Evolutionary conservation across 2,797 vertebrate species (phyloP).

Genomic region (Bradypodion ventrale): DNA sequence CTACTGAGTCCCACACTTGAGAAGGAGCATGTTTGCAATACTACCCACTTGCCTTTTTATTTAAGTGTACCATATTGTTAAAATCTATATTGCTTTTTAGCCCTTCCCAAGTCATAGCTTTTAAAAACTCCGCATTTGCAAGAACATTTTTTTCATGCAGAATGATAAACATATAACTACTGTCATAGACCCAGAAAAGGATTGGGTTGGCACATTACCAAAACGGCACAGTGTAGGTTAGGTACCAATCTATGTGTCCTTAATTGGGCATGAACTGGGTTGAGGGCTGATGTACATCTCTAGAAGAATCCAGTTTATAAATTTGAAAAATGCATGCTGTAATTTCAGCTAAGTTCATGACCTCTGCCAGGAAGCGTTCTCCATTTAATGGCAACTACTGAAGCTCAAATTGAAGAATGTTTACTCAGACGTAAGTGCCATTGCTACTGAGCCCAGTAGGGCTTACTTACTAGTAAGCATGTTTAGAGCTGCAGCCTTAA

Average conservation of each 20-base stretch:
- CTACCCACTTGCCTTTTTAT: too few species aligned
- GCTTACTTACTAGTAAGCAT: background rate
- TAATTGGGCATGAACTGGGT: background rate
- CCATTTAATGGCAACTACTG: background rate
- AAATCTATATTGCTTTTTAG: too few species aligned
- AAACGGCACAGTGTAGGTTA: too few species aligned
- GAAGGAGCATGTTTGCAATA: too few species aligned
- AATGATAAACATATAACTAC: too few species aligned
- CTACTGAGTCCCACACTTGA: background rate
- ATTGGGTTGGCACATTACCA: too few species aligned
- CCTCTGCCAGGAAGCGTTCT: background rate
- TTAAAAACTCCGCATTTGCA: too few species aligned
- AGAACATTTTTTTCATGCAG: too few species aligned
- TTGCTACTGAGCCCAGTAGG: background rate
- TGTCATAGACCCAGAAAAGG: too few species aligned
- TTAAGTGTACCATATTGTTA: too few species aligned
- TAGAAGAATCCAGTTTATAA: background rate
- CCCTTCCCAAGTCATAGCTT: too few species aligned
- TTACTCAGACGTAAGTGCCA: background rate
- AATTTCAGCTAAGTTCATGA: background rate
- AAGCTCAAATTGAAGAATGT: slow-evolving; percentile 12
- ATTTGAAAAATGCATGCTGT: background rate
- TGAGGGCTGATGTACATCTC: background rate
- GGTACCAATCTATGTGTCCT: too few species aligned
- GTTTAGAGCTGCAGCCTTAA: background rate